Conservation (phyloP, 1,140 invertebrate species). For the Amphibalanus amphitrite region DNA sequence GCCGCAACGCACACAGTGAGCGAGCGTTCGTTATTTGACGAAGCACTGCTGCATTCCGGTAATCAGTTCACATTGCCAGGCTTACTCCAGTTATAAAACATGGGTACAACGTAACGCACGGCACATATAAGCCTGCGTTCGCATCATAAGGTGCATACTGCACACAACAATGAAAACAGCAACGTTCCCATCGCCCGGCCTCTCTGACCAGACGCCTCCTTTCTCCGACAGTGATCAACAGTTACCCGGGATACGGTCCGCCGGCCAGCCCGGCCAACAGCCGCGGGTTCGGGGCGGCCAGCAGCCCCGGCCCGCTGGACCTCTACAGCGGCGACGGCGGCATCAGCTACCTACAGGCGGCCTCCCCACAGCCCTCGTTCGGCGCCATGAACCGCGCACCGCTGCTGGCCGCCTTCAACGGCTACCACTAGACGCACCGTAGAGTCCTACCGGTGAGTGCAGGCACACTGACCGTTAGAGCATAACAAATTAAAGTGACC, state of each 20-base stretch:
- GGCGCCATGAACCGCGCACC: neutral
- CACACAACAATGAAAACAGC: no score
- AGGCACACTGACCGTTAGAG: no score
- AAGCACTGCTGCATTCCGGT: no score
- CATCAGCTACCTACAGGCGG: conserved; percentile 22
- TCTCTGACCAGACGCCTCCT: neutral
- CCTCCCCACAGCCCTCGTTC: conserved; percentile 23
- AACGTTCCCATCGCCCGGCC: neutral
- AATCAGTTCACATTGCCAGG: no score
- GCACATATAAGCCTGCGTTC: no score
- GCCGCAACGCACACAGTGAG: no score
- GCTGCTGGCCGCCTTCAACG: neutral
- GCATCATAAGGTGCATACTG: no score
- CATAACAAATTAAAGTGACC: no score
- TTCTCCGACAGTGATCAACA: conserved; percentile 64
- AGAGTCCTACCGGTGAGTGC: neutral
- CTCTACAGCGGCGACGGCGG: conserved; percentile 54
- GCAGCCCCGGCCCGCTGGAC: conserved; percentile 60
- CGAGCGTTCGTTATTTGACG: no score
- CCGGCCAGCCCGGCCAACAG: conserved; percentile 47
- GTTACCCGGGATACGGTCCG: conserved; percentile 60
- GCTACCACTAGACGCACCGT: neutral
- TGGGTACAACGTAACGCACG: no score
- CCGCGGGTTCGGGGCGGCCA: conserved; percentile 62
- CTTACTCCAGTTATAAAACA: no score